Percentiles rank a stretch among this genome's conserved stretches.
These are phyloP conservation scores for Xiphophorus hellerii DNA, from an alignment of 2,113 vertebrate species.

Conservation along the genomic window DNA sequence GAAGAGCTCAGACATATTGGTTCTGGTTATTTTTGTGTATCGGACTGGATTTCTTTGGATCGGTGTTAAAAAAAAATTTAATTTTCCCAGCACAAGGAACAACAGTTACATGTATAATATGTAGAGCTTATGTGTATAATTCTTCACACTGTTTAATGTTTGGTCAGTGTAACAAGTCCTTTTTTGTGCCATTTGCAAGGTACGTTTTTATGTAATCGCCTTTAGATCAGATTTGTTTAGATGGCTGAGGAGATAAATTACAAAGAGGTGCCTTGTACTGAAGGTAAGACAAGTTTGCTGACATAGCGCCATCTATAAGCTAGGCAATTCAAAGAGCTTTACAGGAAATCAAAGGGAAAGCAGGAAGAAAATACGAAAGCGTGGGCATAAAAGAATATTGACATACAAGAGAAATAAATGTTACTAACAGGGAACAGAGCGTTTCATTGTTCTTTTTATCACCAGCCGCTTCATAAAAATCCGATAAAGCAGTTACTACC, in stretches of 20 bases:
- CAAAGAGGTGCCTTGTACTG: neutral
- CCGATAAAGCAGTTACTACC: neutral
- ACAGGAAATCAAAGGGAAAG: neutral
- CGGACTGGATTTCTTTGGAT: neutral
- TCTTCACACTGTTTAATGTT: slow-evolving; percentile 23
- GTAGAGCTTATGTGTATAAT: slow-evolving; percentile 2
- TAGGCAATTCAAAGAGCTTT: too few species aligned
- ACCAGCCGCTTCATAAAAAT: neutral
- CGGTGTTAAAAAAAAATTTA: neutral
- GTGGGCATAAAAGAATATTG: neutral
- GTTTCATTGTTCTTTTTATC: neutral
- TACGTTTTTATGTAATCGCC: neutral
- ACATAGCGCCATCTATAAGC: too few species aligned
- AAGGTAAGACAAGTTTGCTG: too few species aligned
- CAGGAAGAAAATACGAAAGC: neutral
- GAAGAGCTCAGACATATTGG: neutral
- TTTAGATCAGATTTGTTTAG: neutral
- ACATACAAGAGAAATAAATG: neutral
- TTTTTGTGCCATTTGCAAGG: neutral
- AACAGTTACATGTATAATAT: neutral
- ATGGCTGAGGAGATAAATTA: neutral
- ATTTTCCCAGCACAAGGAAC: neutral
- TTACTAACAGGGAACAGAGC: too few species aligned
- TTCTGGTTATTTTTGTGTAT: too few species aligned
- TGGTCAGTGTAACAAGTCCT: slow-evolving; percentile 6